A percentile compares a stretch with the other conserved stretches of the same genome.
These are phyloP conservation scores for Nemopilema nomurai DNA, from an alignment of 30 jellyfish, hydroid and myxozoan genomes.

Conservation along the genomic window DNA sequence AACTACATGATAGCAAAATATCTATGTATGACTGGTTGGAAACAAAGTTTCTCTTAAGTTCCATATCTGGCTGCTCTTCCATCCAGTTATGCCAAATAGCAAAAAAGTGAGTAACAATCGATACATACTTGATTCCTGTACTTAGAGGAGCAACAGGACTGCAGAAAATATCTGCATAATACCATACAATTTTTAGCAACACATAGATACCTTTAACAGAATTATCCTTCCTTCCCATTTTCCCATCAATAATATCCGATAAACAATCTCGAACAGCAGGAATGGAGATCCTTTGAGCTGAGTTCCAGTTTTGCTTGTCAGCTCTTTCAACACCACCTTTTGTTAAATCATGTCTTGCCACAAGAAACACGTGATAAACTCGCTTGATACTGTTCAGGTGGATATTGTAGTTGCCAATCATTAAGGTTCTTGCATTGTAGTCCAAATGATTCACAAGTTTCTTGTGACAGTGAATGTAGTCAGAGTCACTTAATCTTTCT, in stretches of 20 bases:
- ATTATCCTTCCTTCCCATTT: not conserved
- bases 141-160: too few relatives aligned
- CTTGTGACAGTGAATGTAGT: constrained; percentile 19
- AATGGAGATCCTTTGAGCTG: not conserved
- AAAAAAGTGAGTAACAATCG: too few relatives aligned
- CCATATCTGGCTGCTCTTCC: too few relatives aligned
- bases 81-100: too few relatives aligned
- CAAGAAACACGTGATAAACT: not conserved
- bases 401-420: not conserved
- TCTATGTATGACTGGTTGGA: too few relatives aligned
- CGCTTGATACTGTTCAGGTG: constrained; percentile 2
- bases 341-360: not conserved
- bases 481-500: not conserved
- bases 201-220: not conserved
- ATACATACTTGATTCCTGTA: too few relatives aligned
- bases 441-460: not conserved
- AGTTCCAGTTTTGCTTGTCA: constrained; percentile 16
- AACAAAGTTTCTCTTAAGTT: too few relatives aligned
- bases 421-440: not conserved
- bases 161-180: too few relatives aligned
- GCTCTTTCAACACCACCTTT: constrained; percentile 3
- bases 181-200: not conserved
- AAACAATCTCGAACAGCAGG: not conserved
- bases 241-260: not conserved
- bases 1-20: too few relatives aligned